A percentile compares a stretch with the other conserved stretches of the same genome.
phyloP scores from a whole-genome alignment of 2,888 invertebrate genomes.

The Drosophila meridionalis region DNA sequence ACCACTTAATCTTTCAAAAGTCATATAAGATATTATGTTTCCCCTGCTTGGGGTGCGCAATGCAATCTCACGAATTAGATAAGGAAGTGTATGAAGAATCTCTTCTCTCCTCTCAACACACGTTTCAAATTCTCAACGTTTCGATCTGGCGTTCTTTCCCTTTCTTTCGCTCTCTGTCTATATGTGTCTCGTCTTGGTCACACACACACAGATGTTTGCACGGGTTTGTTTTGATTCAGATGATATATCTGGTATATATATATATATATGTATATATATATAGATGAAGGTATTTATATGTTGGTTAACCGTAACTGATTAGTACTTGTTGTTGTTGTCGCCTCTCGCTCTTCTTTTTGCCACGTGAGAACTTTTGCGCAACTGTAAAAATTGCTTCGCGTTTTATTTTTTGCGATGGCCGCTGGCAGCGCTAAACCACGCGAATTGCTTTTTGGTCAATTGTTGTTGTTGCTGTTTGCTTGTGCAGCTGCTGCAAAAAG shows the following conservation, averaged over 20 bases:
- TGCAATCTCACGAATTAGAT: conserved; percentile 80
- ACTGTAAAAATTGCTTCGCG: conserved; percentile 50
- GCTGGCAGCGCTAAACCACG: conserved; percentile 59
- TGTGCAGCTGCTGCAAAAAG: conserved; percentile 43
- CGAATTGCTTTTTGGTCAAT: conserved; percentile 29
- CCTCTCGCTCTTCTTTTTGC: conserved; percentile 39
- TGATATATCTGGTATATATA: not conserved
- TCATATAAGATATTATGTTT: conserved; percentile 92
- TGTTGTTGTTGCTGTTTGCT: conserved; percentile 26
- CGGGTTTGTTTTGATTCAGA: conserved; percentile 20
- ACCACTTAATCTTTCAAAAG: conserved; percentile 97
- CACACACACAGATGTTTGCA: conserved; percentile 8
- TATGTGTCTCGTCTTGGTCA: not conserved
- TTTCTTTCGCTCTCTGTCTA: not conserved
- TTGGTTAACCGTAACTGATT: conserved; percentile 28
- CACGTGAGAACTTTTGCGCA: conserved; percentile 61
- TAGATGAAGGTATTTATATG: conserved; percentile 12
- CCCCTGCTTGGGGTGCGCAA: conserved; percentile 84
- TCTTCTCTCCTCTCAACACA: conserved; percentile 32
- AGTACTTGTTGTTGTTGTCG: conserved; percentile 14
- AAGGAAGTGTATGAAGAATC: conserved; percentile 48
- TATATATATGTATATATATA: conserved; percentile 12
- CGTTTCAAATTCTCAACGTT: conserved; percentile 35
- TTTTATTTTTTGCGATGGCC: conserved; percentile 52
- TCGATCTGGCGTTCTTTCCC: not conserved